Evolutionary conservation across 2,888 invertebrate genomes (phyloP).

Genomic region (Portevinia maculata): DNA sequence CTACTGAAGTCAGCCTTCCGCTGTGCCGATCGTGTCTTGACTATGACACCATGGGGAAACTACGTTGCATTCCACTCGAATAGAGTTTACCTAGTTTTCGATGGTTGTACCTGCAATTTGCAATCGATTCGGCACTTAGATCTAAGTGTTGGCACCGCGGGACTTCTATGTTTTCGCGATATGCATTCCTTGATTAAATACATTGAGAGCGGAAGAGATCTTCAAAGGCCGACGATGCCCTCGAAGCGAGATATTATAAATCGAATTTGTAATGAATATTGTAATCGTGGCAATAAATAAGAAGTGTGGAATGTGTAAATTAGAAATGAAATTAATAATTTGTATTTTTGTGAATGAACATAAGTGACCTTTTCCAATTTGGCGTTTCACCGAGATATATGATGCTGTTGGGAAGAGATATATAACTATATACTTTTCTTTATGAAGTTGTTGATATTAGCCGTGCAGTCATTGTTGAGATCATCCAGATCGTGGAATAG

Average conservation of each 20-base stretch:
- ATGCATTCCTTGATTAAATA: constrained; percentile 77
- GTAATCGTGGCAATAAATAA: constrained; percentile 27
- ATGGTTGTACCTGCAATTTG: constrained; percentile 81
- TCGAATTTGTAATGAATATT: constrained; percentile 77
- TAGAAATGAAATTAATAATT: too few species aligned
- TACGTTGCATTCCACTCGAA: constrained; percentile 80
- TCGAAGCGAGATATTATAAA: constrained; percentile 72
- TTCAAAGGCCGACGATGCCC: constrained; percentile 68
- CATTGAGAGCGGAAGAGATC: constrained; percentile 77
- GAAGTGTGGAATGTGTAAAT: too few species aligned
- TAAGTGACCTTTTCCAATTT: too few species aligned
- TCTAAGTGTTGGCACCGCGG: constrained; percentile 80
- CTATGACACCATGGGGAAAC: constrained; percentile 82
- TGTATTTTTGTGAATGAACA: too few species aligned
- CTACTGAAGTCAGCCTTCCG: constrained; percentile 78
- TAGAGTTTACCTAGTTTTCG: constrained; percentile 77
- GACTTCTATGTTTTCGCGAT: constrained; percentile 78
- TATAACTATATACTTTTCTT: too few species aligned
- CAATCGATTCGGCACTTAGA: constrained; percentile 80
- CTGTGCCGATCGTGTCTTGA: constrained; percentile 79
- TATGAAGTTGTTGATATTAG: too few species aligned
- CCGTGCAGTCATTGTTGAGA: too few species aligned
- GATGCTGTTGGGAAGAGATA: too few species aligned
- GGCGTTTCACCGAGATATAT: too few species aligned
- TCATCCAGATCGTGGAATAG: too few species aligned